phyloP scores from a whole-genome alignment of 2,113 vertebrate species.

The Brienomyrus brachyistius region DNA sequence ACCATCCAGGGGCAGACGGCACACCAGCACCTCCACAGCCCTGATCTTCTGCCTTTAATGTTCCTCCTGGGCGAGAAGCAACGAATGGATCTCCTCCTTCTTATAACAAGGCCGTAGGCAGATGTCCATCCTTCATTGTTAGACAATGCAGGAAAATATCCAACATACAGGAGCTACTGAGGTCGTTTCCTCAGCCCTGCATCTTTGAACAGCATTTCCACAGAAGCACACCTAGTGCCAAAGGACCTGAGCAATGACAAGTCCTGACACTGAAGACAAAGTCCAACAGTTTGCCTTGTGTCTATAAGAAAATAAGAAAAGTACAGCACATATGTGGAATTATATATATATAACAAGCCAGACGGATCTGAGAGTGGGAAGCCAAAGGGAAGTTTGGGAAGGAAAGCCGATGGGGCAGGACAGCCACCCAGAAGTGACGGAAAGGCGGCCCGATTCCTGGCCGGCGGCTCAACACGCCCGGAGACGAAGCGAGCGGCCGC shows the following conservation, averaged over 20 bases:
- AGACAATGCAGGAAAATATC: background rate
- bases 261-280: background rate
- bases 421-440: background rate
- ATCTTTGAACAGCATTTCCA: background rate
- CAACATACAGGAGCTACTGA: slow-evolving; percentile 22
- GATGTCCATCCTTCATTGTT: background rate
- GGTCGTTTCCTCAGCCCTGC: slow-evolving; percentile 23
- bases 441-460: background rate
- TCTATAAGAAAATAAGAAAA: background rate
- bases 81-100: background rate
- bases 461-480: background rate
- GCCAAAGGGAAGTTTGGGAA: background rate
- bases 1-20: slow-evolving; percentile 31
- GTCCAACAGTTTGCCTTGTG: background rate
- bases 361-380: background rate
- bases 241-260: background rate
- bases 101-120: background rate
- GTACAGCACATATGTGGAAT: background rate
- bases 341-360: background rate
- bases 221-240: background rate
- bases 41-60: background rate
- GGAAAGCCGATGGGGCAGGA: background rate
- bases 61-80: background rate
- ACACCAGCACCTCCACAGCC: slow-evolving; percentile 16
- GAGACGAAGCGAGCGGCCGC: background rate